phyloP scores from a whole-genome alignment of 2,888 invertebrate species.

The Caenorhabditis drosophilae region DNA sequence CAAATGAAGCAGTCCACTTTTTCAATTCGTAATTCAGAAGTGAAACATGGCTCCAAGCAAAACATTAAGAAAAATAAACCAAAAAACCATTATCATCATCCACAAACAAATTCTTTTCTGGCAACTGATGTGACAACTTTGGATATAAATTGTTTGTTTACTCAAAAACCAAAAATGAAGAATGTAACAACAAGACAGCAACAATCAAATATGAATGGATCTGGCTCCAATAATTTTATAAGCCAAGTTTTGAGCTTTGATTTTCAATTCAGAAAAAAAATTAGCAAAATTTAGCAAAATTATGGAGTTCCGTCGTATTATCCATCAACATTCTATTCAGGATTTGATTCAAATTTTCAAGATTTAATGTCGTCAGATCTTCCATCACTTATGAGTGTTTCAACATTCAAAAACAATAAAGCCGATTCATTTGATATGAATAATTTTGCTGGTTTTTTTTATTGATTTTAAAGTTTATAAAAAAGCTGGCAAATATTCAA shows the following conservation, averaged over 20 bases:
- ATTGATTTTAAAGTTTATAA: no score
- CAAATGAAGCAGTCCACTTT: no score
- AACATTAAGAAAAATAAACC: not conserved
- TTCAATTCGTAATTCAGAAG: slow-evolving; percentile 4
- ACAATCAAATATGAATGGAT: not conserved
- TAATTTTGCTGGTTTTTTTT: slow-evolving; percentile 1
- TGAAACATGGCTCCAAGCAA: not conserved
- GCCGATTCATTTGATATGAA: slow-evolving; percentile 2
- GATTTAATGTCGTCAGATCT: slow-evolving; percentile 8
- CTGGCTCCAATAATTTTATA: not conserved
- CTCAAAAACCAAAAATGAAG: slow-evolving; percentile 1
- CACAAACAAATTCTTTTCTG: slow-evolving; percentile 5
- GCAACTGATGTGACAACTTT: slow-evolving; percentile 26
- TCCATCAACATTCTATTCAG: slow-evolving; percentile 1
- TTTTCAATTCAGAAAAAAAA: no score
- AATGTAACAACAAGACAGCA: no score
- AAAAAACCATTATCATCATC: not conserved
- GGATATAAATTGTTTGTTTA: slow-evolving; percentile 19
- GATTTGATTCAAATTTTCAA: slow-evolving; percentile 1
- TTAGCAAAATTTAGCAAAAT: slow-evolving; percentile 6
- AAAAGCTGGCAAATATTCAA: no score
- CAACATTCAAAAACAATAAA: slow-evolving; percentile 10
- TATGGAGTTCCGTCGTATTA: not conserved
- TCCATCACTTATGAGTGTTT: slow-evolving; percentile 27
- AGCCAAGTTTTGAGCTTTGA: no score